Evolutionary conservation across 2,797 vertebrate species (phyloP).

Genomic region (Thripadectes ignobilis): DNA sequence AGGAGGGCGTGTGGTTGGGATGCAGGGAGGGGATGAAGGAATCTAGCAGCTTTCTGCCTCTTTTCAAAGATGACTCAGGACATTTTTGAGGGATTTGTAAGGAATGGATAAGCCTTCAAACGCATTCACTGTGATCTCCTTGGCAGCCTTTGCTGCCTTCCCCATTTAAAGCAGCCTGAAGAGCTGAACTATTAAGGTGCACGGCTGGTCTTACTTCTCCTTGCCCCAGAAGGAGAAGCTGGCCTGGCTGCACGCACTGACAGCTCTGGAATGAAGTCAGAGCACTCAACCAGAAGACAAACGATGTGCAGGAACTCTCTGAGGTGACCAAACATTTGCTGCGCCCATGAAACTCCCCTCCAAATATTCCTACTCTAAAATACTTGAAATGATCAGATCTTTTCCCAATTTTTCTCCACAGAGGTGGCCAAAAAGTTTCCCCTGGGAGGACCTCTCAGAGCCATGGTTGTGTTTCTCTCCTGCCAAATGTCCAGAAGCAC

Average conservation of each 20-base stretch:
- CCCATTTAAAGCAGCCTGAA: background rate
- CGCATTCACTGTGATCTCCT: background rate
- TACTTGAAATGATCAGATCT: background rate
- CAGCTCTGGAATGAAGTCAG: background rate
- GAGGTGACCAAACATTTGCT: conserved; percentile 5
- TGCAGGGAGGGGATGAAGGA: background rate
- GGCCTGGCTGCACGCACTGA: background rate
- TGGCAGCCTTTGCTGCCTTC: background rate
- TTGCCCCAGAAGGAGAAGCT: background rate
- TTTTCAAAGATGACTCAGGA: background rate
- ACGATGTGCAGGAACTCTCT: background rate
- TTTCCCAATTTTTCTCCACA: background rate
- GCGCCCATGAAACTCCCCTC: background rate
- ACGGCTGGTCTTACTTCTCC: background rate
- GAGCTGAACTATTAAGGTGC: rapidly evolving
- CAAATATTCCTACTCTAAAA: background rate
- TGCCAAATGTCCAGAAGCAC: background rate
- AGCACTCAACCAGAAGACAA: background rate
- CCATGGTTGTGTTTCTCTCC: background rate
- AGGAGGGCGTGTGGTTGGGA: rapidly evolving
- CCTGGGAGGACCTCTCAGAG: background rate
- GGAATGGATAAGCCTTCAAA: background rate
- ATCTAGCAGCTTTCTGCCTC: background rate
- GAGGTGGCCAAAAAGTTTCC: background rate
- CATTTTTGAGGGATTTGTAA: background rate